A percentile compares a stretch with the other conserved stretches of the same genome.
phyloP scores from a whole-genome alignment of 1,140 invertebrate species.

The Philopotamus ludificatus region DNA sequence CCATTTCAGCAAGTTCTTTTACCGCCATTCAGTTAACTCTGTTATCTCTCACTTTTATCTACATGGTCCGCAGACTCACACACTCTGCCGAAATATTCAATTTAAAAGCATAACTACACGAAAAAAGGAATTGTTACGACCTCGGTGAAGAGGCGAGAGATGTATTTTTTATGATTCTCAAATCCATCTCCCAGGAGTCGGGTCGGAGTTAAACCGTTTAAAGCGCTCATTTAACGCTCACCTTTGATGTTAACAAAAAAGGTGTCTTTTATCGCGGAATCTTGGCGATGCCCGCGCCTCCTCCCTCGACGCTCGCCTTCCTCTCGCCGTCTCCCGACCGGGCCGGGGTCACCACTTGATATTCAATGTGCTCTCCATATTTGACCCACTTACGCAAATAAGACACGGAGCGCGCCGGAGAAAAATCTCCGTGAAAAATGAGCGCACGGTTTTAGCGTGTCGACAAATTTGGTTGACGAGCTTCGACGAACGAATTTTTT shows the following conservation, averaged over 20 bases:
- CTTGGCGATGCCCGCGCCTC: not conserved
- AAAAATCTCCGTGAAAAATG: constrained; percentile 26
- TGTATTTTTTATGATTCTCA: not conserved
- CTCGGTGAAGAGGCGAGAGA: not conserved
- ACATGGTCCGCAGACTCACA: too few species aligned
- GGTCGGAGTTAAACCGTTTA: not conserved
- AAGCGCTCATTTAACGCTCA: not conserved
- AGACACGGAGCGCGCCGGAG: constrained; percentile 8
- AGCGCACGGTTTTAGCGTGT: not conserved
- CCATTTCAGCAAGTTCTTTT: too few species aligned
- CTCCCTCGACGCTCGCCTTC: not conserved
- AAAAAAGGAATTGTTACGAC: too few species aligned
- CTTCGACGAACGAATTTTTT: not conserved
- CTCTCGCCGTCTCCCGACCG: not conserved
- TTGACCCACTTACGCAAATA: constrained; percentile 30
- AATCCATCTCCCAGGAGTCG: not conserved
- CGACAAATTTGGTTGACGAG: not conserved
- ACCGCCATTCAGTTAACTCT: too few species aligned
- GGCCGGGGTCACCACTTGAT: constrained; percentile 22
- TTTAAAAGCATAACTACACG: too few species aligned
- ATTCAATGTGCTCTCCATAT: constrained; percentile 26
- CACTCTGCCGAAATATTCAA: too few species aligned
- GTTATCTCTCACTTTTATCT: too few species aligned
- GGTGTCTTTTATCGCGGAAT: not conserved
- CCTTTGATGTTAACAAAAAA: not conserved